These are phyloP conservation scores for Psittacula derbiana DNA, from an alignment of 2,797 vertebrate species.

Conservation along the genomic window DNA sequence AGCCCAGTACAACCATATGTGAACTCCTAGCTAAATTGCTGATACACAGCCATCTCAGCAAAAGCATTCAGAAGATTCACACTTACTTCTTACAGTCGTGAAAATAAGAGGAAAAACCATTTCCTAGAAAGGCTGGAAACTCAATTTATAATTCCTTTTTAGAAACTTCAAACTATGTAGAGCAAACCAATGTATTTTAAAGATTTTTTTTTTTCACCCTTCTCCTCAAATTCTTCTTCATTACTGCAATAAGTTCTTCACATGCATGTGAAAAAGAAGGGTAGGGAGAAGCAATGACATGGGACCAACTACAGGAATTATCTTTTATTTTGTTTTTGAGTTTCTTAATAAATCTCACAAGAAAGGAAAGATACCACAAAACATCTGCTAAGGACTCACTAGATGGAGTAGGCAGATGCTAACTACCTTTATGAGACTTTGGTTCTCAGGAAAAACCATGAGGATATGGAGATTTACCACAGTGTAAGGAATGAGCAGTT, in stretches of 20 bases:
- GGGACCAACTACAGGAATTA: neutral
- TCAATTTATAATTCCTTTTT: neutral
- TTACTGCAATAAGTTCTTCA: neutral
- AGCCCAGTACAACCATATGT: neutral
- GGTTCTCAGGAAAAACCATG: neutral
- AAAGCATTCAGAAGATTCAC: neutral
- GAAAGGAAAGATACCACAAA: neutral
- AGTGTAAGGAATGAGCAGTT: neutral
- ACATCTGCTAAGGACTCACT: neutral
- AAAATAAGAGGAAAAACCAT: neutral
- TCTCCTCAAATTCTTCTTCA: neutral
- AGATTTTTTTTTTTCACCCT: neutral
- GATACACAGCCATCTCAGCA: neutral
- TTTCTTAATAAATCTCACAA: neutral
- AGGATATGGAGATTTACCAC: neutral
- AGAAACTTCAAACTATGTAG: neutral
- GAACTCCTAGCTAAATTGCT: neutral
- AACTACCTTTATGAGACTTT: neutral
- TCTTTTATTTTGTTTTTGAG: neutral
- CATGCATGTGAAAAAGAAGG: neutral
- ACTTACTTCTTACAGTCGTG: neutral
- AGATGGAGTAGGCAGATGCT: neutral
- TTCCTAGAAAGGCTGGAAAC: neutral
- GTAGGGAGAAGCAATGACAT: neutral
- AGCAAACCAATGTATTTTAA: neutral